Percentiles rank a stretch among this genome's conserved stretches.
These are phyloP conservation scores for Cantharis rustica DNA, from an alignment of 2,888 invertebrate species.

Conservation along the genomic window DNA sequence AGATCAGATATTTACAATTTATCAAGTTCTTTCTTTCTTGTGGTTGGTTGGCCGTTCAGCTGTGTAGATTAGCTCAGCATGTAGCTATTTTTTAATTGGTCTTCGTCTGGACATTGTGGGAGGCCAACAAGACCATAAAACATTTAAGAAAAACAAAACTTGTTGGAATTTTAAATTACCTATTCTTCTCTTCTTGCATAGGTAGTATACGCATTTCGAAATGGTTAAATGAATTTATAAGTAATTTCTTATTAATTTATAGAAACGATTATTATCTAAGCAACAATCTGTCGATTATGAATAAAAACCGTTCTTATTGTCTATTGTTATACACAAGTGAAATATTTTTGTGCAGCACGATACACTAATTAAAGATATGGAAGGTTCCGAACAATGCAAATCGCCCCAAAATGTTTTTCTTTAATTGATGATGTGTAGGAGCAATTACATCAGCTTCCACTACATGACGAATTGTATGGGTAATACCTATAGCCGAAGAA, in stretches of 20 bases:
- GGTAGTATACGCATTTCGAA: background rate
- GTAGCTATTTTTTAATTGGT: constrained; percentile 57
- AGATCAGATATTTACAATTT: constrained; percentile 41
- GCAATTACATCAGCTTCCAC: constrained; percentile 14
- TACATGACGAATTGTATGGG: constrained; percentile 17
- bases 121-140: constrained; percentile 33
- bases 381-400: constrained; percentile 16
- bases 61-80: constrained; percentile 47
- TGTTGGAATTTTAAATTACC: constrained; percentile 13
- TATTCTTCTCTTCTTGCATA: background rate
- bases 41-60: constrained; percentile 50
- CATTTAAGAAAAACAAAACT: constrained; percentile 17
- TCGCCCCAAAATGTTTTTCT: constrained; percentile 12
- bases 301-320: background rate
- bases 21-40: constrained; percentile 40
- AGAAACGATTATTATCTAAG: background rate
- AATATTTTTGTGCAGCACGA: background rate
- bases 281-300: background rate
- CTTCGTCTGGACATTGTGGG: constrained; percentile 43
- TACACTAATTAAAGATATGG: background rate
- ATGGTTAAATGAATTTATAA: background rate
- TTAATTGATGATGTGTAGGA: constrained; percentile 12
- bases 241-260: background rate
- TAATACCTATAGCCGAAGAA: background rate
- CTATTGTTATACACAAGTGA: background rate